Conservation (phyloP, 2,113 vertebrate species). For the Plotosus lineatus region DNA sequence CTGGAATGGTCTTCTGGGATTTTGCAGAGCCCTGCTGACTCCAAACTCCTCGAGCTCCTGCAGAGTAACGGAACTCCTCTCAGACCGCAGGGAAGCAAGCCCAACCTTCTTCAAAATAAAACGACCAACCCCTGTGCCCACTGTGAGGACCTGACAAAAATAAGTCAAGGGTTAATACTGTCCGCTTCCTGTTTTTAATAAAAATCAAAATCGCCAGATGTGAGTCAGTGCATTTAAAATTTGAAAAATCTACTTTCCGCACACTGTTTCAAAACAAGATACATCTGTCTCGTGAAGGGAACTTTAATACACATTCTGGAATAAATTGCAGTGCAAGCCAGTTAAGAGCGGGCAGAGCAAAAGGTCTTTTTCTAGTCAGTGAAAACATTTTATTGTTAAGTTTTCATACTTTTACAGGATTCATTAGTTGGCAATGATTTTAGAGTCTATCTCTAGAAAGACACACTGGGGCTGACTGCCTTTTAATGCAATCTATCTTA, state of each 20-base stretch:
- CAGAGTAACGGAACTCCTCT: constrained; percentile 27
- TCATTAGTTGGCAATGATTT: not conserved
- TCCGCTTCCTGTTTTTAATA: constrained; percentile 15
- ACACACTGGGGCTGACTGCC: not conserved
- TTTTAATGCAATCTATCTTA: not conserved
- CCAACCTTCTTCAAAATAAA: constrained; percentile 13
- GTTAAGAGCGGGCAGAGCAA: not conserved
- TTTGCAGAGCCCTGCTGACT: constrained; percentile 38
- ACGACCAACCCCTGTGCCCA: not conserved
- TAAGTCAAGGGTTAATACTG: not conserved
- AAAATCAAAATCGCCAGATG: not conserved
- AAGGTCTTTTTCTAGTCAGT: not conserved
- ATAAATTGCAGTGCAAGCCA: not conserved
- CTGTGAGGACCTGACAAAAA: constrained; percentile 15
- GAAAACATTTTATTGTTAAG: not conserved
- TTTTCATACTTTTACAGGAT: not conserved
- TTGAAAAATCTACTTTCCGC: not conserved
- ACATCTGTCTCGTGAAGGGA: not conserved
- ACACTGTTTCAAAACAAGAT: not conserved
- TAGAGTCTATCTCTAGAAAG: not conserved
- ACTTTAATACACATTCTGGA: not conserved
- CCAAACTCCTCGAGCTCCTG: constrained; percentile 24
- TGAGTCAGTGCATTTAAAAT: not conserved
- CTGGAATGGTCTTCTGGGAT: constrained; percentile 35
- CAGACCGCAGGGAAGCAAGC: constrained; percentile 26